These are phyloP conservation scores for Aphaenogaster rudis DNA, from an alignment of 1,140 invertebrate genomes.

Conservation along the genomic window DNA sequence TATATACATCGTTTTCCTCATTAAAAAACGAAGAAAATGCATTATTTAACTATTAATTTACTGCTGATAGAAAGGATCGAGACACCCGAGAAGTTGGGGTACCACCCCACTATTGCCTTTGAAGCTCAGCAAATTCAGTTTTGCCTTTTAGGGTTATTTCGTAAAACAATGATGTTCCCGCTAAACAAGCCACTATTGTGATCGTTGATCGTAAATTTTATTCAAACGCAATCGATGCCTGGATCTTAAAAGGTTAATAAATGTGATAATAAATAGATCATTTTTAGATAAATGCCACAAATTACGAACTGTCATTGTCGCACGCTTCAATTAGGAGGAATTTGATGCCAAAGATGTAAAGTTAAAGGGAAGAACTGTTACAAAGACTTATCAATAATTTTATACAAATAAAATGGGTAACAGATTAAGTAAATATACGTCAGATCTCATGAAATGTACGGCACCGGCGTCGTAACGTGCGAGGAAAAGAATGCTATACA, in stretches of 20 bases:
- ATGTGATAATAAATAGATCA: background rate
- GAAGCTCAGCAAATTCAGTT: too few species aligned
- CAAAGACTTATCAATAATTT: constrained; percentile 3
- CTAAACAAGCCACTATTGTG: too few species aligned
- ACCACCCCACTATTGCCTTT: too few species aligned
- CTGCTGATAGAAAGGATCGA: too few species aligned
- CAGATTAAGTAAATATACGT: constrained; percentile 23
- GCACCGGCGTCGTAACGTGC: constrained; percentile 48
- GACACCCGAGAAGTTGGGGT: too few species aligned
- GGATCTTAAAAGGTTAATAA: background rate
- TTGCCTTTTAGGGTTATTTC: too few species aligned
- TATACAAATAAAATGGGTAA: background rate
- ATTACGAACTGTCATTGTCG: background rate
- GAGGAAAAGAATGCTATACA: constrained; percentile 79
- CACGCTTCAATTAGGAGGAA: background rate
- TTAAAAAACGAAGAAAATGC: too few species aligned
- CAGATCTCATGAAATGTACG: constrained; percentile 11
- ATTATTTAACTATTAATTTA: too few species aligned
- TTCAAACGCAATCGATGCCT: too few species aligned
- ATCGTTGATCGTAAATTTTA: too few species aligned
- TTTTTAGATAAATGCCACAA: background rate
- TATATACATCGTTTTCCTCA: too few species aligned
- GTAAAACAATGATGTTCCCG: too few species aligned
- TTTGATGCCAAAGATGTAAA: background rate
- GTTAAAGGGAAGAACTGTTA: background rate